Evolutionary conservation across 2,888 invertebrate species (phyloP).

Genomic region (Ceramica pisi): DNA sequence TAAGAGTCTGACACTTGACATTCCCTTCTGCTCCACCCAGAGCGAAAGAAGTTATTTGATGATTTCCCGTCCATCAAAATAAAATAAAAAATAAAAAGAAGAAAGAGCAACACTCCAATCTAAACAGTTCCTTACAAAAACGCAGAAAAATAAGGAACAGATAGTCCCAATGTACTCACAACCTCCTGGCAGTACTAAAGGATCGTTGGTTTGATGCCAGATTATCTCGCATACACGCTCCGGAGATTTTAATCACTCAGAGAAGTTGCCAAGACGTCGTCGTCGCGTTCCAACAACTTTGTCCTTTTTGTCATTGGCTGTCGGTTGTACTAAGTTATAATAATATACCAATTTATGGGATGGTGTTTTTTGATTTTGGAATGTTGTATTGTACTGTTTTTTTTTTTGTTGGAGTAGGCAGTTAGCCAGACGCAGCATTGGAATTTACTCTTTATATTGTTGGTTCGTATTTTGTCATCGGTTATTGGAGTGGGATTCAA

Average conservation of each 20-base stretch:
- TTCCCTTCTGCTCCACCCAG: too few relatives aligned
- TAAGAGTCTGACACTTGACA: too few relatives aligned
- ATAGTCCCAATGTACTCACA: conserved; percentile 55
- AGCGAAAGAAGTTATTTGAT: too few relatives aligned
- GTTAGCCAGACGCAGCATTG: conserved; percentile 26
- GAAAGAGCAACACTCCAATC: conserved; percentile 9
- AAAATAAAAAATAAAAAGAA: not conserved
- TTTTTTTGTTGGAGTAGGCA: conserved; percentile 14
- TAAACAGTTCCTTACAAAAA: conserved; percentile 33
- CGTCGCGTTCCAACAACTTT: conserved; percentile 62
- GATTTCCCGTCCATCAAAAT: too few relatives aligned
- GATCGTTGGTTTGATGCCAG: conserved; percentile 82
- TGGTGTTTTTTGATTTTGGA: conserved; percentile 36
- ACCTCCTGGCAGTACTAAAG: conserved; percentile 49
- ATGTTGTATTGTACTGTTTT: not conserved
- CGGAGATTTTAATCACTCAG: conserved; percentile 85
- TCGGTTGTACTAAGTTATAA: conserved; percentile 51
- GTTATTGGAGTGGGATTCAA: not conserved
- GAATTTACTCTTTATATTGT: not conserved
- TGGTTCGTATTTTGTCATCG: conserved; percentile 13
- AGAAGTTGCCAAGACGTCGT: conserved; percentile 80
- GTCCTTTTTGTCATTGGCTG: conserved; percentile 62
- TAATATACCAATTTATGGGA: conserved; percentile 56
- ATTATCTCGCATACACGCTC: conserved; percentile 82
- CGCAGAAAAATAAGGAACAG: conserved; percentile 57